A percentile compares a stretch with the other conserved stretches of the same genome.
These are phyloP conservation scores for Oligia strigilis DNA, from an alignment of 2,888 invertebrate species.

Conservation along the genomic window DNA sequence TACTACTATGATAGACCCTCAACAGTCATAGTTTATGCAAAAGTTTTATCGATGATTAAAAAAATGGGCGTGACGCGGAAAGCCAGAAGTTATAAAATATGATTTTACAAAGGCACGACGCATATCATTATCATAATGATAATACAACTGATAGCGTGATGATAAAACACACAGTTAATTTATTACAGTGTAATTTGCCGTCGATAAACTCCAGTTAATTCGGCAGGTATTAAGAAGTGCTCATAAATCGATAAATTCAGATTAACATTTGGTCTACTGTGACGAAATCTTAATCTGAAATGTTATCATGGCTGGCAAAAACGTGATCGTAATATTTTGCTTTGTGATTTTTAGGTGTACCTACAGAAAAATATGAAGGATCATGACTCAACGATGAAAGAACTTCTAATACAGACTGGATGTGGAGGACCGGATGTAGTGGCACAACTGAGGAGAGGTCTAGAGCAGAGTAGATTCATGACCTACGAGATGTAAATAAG, in stretches of 20 bases:
- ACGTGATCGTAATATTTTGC: constrained; percentile 33
- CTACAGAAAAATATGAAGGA: not conserved
- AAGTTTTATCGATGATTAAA: not conserved
- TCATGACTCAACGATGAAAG: not conserved
- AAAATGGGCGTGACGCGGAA: not conserved
- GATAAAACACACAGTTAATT: constrained; percentile 46
- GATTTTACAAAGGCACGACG: constrained; percentile 12
- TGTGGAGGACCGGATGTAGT: not conserved
- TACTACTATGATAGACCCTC: not conserved
- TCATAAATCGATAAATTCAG: constrained; percentile 55
- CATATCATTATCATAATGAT: constrained; percentile 28
- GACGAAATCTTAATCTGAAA: constrained; percentile 21
- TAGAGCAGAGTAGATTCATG: not conserved
- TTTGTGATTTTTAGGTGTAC: constrained; percentile 13
- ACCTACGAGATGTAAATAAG: not conserved
- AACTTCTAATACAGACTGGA: not conserved
- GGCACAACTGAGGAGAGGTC: not conserved
- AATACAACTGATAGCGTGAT: constrained; percentile 21
- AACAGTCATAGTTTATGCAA: not conserved
- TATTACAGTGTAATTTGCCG: constrained; percentile 38
- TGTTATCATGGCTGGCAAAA: constrained; percentile 21
- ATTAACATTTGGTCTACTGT: constrained; percentile 46
- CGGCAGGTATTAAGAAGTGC: constrained; percentile 42
- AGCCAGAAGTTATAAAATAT: not conserved
- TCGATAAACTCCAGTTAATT: constrained; percentile 51